Evolutionary conservation across 2,797 vertebrate species (phyloP).

Genomic region (Iguana delicatissima): DNA sequence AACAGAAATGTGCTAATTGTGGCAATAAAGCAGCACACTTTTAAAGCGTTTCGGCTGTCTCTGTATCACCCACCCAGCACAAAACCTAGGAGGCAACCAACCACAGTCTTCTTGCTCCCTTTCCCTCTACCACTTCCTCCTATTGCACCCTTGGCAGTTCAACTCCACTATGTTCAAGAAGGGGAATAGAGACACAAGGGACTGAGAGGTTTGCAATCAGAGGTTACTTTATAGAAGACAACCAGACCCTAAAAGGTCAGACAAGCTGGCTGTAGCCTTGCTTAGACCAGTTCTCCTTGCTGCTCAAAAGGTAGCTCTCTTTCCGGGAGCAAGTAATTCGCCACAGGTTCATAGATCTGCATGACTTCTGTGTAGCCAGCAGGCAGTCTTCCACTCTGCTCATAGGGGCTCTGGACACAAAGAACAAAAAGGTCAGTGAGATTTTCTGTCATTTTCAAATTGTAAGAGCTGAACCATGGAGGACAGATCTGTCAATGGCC

Average conservation of each 20-base stretch:
- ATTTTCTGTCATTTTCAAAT: neutral
- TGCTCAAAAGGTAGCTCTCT: slow-evolving; percentile 85
- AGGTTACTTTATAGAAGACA: neutral
- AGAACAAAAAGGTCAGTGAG: neutral
- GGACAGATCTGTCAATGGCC: neutral
- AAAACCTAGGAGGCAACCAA: neutral
- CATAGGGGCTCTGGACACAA: slow-evolving; percentile 17
- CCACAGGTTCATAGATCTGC: slow-evolving; percentile 68
- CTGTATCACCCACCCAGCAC: neutral
- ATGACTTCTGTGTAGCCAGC: slow-evolving; percentile 48
- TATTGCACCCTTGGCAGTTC: no score
- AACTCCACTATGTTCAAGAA: neutral
- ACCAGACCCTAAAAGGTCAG: neutral
- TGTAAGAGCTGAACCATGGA: neutral
- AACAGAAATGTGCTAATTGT: slow-evolving; percentile 4
- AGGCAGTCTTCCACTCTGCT: slow-evolving; percentile 20
- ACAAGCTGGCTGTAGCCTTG: neutral
- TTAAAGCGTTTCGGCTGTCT: neutral
- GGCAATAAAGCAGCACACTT: slow-evolving; percentile 18
- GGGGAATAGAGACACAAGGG: neutral
- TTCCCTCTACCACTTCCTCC: neutral
- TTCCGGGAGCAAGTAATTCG: slow-evolving; percentile 49
- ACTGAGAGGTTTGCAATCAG: neutral
- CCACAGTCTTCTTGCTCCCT: neutral
- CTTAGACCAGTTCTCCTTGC: slow-evolving; percentile 85